These are phyloP conservation scores for Cephalotes varians DNA, from an alignment of 2,888 invertebrate species.

Conservation along the genomic window DNA sequence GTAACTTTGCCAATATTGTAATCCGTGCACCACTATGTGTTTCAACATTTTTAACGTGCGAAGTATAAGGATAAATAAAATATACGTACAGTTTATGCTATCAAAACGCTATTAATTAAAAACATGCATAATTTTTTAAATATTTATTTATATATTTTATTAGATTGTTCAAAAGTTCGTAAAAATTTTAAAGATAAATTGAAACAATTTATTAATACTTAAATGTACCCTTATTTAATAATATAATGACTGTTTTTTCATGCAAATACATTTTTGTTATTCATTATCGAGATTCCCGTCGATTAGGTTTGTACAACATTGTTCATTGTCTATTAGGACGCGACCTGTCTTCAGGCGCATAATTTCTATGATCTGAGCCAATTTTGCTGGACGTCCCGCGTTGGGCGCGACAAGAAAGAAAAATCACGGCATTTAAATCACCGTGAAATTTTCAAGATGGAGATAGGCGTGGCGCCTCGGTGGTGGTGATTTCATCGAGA, in stretches of 20 bases:
- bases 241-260: too few species aligned
- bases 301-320: too few species aligned
- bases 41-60: not conserved
- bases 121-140: not conserved
- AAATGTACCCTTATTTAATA: too few species aligned
- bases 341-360: not conserved
- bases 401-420: conserved; percentile 7
- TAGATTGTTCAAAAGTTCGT: too few species aligned
- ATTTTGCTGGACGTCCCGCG: not conserved
- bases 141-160: not conserved
- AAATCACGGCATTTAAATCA: conserved; percentile 36
- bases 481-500: conserved; percentile 37
- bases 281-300: too few species aligned
- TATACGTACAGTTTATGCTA: not conserved
- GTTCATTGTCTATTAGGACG: too few species aligned
- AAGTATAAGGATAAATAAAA: not conserved
- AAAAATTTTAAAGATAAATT: too few species aligned
- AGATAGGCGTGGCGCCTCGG: conserved; percentile 33
- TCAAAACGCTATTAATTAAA: not conserved
- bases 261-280: not conserved
- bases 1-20: not conserved
- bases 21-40: not conserved
- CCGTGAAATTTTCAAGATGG: conserved; percentile 45
- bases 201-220: too few species aligned
- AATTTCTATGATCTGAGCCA: not conserved